phyloP scores from a whole-genome alignment of 2,113 vertebrate genomes.

The Saguinus imperator region DNA sequence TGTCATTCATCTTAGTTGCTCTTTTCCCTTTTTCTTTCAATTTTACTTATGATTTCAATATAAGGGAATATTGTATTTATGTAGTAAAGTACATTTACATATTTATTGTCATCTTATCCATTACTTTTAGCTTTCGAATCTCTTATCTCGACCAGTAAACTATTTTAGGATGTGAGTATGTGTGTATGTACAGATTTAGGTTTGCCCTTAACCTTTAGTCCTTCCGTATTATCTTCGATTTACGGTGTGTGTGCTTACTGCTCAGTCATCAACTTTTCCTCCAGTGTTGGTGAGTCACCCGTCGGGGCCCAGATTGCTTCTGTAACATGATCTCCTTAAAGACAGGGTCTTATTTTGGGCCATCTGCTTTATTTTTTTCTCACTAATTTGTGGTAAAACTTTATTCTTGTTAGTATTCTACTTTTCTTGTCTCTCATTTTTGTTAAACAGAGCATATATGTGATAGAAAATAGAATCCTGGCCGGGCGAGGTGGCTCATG shows the following conservation, averaged over 20 bases:
- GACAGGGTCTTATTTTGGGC: not conserved
- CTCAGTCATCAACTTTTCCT: not conserved
- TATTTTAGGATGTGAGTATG: not conserved
- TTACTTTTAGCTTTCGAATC: not conserved
- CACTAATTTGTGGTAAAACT: not conserved
- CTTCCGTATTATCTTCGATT: not conserved
- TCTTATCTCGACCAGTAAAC: not conserved
- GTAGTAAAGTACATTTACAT: not conserved
- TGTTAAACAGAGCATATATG: accelerated
- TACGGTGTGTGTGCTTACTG: not conserved
- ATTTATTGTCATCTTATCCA: not conserved
- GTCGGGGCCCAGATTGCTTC: not conserved
- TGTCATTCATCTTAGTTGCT: not conserved
- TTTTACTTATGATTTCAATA: not conserved
- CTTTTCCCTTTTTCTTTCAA: conserved; percentile 1
- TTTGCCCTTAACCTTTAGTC: not conserved
- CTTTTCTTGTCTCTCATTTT: not conserved
- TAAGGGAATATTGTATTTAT: not conserved
- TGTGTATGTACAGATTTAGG: not conserved
- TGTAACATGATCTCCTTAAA: not conserved
- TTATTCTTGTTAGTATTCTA: not conserved
- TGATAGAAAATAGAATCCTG: not conserved
- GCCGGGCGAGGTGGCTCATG: too few species aligned
- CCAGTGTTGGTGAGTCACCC: not conserved
- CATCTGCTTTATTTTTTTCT: not conserved